Conservation (phyloP, 2,113 vertebrate species). For the Tachuris rubrigastra region DNA sequence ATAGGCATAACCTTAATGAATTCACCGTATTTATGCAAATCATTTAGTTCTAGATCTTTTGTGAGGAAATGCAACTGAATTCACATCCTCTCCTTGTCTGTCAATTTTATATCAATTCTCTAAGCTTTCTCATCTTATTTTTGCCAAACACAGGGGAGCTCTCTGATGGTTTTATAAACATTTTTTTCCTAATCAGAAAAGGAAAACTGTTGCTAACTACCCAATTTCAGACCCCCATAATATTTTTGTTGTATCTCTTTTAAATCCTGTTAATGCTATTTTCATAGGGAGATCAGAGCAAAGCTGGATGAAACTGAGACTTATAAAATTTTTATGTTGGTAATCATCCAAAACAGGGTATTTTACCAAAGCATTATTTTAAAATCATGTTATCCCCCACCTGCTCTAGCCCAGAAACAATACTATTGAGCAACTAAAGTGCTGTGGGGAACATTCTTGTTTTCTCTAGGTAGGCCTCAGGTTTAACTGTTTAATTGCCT, state of each 20-base stretch:
- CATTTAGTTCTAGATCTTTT: not conserved
- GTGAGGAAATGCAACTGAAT: not conserved
- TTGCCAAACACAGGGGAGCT: not conserved
- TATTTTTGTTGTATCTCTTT: not conserved
- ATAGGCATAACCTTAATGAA: not conserved
- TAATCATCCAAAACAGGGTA: not conserved
- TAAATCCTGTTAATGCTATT: not conserved
- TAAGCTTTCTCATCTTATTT: not conserved
- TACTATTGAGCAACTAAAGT: not conserved
- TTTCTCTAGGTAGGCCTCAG: not conserved
- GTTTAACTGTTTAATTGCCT: conserved; percentile 10
- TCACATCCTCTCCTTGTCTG: not conserved
- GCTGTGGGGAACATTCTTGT: not conserved
- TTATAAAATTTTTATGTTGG: not conserved
- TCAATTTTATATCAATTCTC: not conserved
- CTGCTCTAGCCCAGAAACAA: not conserved
- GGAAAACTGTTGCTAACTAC: not conserved
- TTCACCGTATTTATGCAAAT: not conserved
- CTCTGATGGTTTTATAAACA: not conserved
- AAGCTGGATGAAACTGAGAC: not conserved
- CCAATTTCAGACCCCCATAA: not conserved
- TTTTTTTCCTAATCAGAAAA: not conserved
- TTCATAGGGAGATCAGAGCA: not conserved
- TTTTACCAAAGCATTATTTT: not conserved
- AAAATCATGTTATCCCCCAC: not conserved